phyloP scores from a whole-genome alignment of 2,113 vertebrate genomes.

The Sceloporus tristichus region DNA sequence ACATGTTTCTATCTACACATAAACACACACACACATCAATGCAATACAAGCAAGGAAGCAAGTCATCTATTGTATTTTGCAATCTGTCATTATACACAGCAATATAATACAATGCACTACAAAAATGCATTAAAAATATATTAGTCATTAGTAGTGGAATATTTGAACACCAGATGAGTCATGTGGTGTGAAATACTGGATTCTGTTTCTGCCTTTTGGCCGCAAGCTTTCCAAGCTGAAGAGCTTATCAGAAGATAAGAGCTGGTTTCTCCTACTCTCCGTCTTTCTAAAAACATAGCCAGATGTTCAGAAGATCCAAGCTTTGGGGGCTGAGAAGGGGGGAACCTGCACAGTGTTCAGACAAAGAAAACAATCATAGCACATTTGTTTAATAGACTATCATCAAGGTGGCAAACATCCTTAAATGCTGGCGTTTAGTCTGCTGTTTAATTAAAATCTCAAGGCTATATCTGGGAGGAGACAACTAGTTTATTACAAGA shows the following conservation, averaged over 20 bases:
- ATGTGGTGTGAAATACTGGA: slow-evolving; percentile 48
- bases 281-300: slow-evolving; percentile 56
- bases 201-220: slow-evolving; percentile 60
- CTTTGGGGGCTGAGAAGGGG: slow-evolving; percentile 34
- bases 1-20: too few species aligned
- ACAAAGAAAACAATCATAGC: slow-evolving; percentile 71
- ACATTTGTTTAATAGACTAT: slow-evolving; percentile 77
- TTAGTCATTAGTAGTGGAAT: slow-evolving; percentile 41
- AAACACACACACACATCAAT: too few species aligned
- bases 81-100: not conserved
- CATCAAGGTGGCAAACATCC: slow-evolving; percentile 61
- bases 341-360: slow-evolving; percentile 64
- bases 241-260: slow-evolving; percentile 77
- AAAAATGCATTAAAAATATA: not conserved
- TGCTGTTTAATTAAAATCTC: slow-evolving; percentile 79
- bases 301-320: slow-evolving; percentile 73
- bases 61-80: too few species aligned
- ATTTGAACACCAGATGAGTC: slow-evolving; percentile 39
- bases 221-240: slow-evolving; percentile 62
- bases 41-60: too few species aligned
- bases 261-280: slow-evolving; percentile 70
- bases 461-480: slow-evolving; percentile 69
- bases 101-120: not conserved
- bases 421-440: slow-evolving; percentile 70
- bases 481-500: slow-evolving; percentile 73